Conservation (phyloP, 1,140 invertebrate genomes). For the Drosophila pandora region DNA sequence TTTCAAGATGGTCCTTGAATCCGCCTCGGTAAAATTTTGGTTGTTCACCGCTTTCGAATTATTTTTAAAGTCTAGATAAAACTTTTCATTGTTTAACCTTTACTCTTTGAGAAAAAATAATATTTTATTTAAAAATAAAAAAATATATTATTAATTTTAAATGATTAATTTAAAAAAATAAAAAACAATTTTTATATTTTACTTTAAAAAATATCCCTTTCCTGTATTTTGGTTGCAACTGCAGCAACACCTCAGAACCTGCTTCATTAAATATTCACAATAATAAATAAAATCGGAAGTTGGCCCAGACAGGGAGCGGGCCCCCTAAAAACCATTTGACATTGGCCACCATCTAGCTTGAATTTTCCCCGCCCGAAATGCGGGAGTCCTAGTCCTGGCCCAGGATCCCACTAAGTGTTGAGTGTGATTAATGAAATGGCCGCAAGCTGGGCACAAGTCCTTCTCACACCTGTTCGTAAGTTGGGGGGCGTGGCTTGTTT, state of each 20-base stretch:
- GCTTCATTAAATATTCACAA: conserved; percentile 18
- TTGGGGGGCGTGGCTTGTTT: conserved; percentile 50
- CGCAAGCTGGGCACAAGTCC: conserved; percentile 49
- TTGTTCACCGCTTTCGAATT: too few species aligned
- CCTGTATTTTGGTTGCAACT: background rate
- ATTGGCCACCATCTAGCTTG: conserved; percentile 58
- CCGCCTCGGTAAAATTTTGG: too few species aligned
- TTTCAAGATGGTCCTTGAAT: too few species aligned
- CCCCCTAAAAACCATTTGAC: conserved; percentile 53
- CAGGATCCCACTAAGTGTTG: conserved; percentile 65
- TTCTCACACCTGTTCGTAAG: conserved; percentile 36
- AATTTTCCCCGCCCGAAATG: background rate
- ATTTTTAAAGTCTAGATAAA: too few species aligned
- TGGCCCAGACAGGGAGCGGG: conserved; percentile 7
- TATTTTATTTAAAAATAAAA: too few species aligned
- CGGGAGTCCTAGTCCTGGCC: conserved; percentile 32
- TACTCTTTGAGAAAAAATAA: too few species aligned
- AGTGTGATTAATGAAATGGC: conserved; percentile 80
- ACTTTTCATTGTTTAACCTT: too few species aligned
- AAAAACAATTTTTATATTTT: too few species aligned
- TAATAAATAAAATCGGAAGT: conserved; percentile 32
- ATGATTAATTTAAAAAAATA: too few species aligned
- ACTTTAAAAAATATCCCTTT: too few species aligned
- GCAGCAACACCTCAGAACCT: background rate
- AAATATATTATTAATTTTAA: too few species aligned